Conservation (phyloP, 2,888 invertebrate species). For the Pomacea canaliculata region DNA sequence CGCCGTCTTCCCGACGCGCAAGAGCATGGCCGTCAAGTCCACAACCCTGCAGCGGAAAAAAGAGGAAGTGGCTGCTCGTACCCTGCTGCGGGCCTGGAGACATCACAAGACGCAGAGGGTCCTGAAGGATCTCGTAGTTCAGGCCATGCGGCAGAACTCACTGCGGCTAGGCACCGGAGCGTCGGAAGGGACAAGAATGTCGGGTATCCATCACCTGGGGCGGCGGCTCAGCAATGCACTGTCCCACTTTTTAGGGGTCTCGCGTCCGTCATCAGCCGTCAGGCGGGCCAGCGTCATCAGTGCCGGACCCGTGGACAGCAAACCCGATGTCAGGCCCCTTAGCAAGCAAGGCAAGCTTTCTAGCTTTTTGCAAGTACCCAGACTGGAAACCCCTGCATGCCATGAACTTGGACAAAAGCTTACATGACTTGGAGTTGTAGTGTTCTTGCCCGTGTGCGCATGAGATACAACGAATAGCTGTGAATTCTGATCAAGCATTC, state of each 20-base stretch:
- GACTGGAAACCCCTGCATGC: too few relatives aligned
- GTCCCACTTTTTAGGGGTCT: conserved; percentile 50
- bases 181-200: conserved; percentile 32
- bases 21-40: conserved; percentile 92
- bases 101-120: conserved; percentile 63
- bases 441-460: too few relatives aligned
- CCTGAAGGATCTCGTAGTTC: conserved; percentile 58
- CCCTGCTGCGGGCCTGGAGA: conserved; percentile 82
- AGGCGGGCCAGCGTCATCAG: conserved; percentile 43
- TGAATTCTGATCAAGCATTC: too few relatives aligned
- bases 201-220: conserved; percentile 50
- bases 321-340: too few relatives aligned
- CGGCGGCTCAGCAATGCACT: conserved; percentile 49
- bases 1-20: conserved; percentile 94
- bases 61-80: conserved; percentile 93
- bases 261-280: conserved; percentile 50
- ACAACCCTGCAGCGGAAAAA: conserved; percentile 96
- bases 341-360: too few relatives aligned
- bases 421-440: too few relatives aligned
- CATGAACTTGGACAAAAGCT: too few relatives aligned
- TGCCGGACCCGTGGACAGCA: neutral
- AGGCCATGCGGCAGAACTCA: conserved; percentile 57
- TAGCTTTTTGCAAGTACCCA: too few relatives aligned
- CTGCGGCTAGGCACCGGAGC: conserved; percentile 36
- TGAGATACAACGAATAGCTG: too few relatives aligned